Evolutionary conservation across 2,113 vertebrate genomes (phyloP).

Genomic region (Opisthocomus hoazin): DNA sequence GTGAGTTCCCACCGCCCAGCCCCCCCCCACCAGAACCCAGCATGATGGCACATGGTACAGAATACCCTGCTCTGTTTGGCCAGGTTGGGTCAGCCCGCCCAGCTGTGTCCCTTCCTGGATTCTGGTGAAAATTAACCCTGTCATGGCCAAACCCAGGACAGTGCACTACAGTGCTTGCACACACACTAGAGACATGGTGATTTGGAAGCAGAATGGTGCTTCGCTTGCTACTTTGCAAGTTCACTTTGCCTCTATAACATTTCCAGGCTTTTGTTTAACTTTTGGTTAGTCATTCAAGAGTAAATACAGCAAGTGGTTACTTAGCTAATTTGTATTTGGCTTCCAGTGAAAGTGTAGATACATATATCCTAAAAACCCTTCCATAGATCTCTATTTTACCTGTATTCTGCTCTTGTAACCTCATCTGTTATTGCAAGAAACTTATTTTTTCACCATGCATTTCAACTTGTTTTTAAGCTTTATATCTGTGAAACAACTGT

Average conservation of each 20-base stretch:
- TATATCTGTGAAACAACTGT: not conserved
- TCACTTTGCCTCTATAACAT: not conserved
- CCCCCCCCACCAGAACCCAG: no score
- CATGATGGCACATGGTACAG: no score
- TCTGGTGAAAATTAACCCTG: no score
- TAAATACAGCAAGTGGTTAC: not conserved
- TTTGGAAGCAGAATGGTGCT: not conserved
- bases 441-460: not conserved
- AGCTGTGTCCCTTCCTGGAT: no score
- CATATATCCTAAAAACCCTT: not conserved
- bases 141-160: no score
- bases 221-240: not conserved
- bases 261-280: not conserved
- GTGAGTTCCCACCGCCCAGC: no score
- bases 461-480: not conserved
- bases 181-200: fast-evolving
- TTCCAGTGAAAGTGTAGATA: not conserved
- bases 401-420: not conserved
- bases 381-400: not conserved
- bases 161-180: not conserved
- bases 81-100: no score
- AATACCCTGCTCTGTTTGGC: no score
- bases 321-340: not conserved
- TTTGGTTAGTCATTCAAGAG: not conserved
- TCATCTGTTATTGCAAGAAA: not conserved